These are phyloP conservation scores for Ormyrus pomaceus DNA, from an alignment of 2,888 invertebrate species.

Conservation along the genomic window DNA sequence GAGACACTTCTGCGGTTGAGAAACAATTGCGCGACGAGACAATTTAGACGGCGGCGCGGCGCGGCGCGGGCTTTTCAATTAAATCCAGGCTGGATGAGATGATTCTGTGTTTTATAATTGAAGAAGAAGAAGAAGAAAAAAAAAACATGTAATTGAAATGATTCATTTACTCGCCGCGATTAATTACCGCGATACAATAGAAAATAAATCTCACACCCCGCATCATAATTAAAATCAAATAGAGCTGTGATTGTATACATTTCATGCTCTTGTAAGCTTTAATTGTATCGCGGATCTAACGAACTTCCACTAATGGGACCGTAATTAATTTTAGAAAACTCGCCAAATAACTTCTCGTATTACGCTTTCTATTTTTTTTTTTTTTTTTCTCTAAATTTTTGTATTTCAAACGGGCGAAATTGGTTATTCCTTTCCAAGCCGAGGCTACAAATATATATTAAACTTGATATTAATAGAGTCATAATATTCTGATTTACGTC, in stretches of 20 bases:
- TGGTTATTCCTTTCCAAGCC: no score
- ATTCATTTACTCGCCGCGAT: not conserved
- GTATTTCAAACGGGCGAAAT: not conserved
- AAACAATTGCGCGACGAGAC: not conserved
- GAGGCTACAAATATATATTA: not conserved
- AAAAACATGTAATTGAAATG: constrained; percentile 4
- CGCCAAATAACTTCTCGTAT: not conserved
- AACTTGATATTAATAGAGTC: not conserved
- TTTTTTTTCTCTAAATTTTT: not conserved
- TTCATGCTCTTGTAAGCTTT: constrained; percentile 30
- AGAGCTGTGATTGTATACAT: constrained; percentile 26
- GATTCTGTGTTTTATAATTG: not conserved
- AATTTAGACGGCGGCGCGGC: no score
- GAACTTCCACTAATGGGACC: constrained; percentile 29
- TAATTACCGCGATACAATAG: constrained; percentile 21
- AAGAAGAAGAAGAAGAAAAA: not conserved
- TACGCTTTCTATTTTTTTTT: constrained; percentile 5
- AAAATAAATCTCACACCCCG: not conserved
- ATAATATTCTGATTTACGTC: not conserved
- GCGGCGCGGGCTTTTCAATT: no score
- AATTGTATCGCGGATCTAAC: constrained; percentile 33
- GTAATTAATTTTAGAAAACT: constrained; percentile 47
- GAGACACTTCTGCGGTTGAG: not conserved
- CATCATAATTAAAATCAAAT: constrained; percentile 44
- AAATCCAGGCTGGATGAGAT: no score